Percentiles rank a stretch among this genome's conserved stretches.
phyloP scores from a whole-genome alignment of 1,140 invertebrate genomes.

The Pseudomyrmex cubaensis region DNA sequence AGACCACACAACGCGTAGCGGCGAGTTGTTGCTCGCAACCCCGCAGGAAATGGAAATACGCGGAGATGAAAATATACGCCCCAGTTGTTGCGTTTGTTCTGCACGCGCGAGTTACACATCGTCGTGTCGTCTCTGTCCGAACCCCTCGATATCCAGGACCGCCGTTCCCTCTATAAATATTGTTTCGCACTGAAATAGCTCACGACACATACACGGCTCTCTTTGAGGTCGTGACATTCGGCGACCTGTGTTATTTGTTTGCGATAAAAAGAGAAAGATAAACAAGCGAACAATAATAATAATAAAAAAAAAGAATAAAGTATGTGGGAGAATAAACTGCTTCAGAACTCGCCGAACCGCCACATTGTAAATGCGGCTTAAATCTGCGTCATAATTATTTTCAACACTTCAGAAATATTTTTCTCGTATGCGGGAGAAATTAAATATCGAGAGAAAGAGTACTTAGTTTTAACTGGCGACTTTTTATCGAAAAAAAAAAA shows the following conservation, averaged over 20 bases:
- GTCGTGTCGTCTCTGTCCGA: slow-evolving; percentile 14
- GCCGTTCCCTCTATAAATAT: slow-evolving; percentile 17
- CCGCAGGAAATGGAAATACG: slow-evolving; percentile 49
- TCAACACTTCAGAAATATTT: not conserved
- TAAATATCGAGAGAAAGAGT: not conserved
- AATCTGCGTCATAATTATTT: not conserved
- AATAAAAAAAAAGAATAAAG: not conserved
- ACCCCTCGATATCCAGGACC: not conserved
- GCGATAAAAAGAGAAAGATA: not conserved
- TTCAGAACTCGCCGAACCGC: not conserved
- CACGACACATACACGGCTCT: not conserved
- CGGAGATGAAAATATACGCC: slow-evolving; percentile 45
- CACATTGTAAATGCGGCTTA: not conserved
- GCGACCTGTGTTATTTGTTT: not conserved
- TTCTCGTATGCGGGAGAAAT: not conserved
- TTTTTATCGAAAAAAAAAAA: no score
- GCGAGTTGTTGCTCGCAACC: not conserved
- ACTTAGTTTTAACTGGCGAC: not conserved
- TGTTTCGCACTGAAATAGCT: not conserved
- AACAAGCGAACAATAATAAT: not conserved
- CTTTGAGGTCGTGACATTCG: not conserved
- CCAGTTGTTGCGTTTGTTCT: slow-evolving; percentile 48
- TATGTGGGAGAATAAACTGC: no score
- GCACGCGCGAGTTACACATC: slow-evolving; percentile 29
- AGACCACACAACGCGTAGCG: slow-evolving; percentile 9